Evolutionary conservation across 2,888 invertebrate species (phyloP), one percentile per base, ranked within the genome.

Genomic region (Xestia sexstrigata): DNA sequence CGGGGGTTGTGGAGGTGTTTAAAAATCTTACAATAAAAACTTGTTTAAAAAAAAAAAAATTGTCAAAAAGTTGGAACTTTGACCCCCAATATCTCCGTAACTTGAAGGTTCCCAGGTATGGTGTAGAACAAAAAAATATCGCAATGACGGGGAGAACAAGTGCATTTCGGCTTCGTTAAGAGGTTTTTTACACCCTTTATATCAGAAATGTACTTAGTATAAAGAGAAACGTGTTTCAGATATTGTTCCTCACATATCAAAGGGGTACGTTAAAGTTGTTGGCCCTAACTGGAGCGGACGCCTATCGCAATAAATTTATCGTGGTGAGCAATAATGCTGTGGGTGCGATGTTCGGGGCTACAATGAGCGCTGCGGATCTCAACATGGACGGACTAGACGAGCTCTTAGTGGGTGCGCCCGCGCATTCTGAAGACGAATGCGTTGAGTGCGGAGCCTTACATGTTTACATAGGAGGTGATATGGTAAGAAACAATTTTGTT

Each of bases 361-460:
- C 78, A 13, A 11, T 88, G 52, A 72, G 62, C 8, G 78, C 89
- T 23, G 75, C 70, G 0, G 86, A 88, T 15, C 75, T 88, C 42
- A 81, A 79, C 67, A 58, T 76, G n/a, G 88, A 88, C 74, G 77
- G 69, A 11, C 26, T 47, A 0, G 78, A 79, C 1, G 88, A 88
- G 23, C 71, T 88, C 0, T n/a, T 88, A 58, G 82, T 83, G 15
- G 87, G 79, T 11, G 88, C 85, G 2, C 89, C 88, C 8, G 52
- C 81, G 35, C 55, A 77, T 13, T 74, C 85, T 39, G 83, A 80
- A 0, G 77, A 87, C 2, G 80, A 83, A 1, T 80, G 76, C 20
- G 66, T 74, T 2, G 88, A 88, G 11, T 87, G 89, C n/a, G 88
- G 88, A 3, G 87, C 88, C 23, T 23, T 88, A 35, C 75, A 88